Conservation (phyloP, 2,113 vertebrate genomes). For the Rhabdomys dilectus region DNA sequence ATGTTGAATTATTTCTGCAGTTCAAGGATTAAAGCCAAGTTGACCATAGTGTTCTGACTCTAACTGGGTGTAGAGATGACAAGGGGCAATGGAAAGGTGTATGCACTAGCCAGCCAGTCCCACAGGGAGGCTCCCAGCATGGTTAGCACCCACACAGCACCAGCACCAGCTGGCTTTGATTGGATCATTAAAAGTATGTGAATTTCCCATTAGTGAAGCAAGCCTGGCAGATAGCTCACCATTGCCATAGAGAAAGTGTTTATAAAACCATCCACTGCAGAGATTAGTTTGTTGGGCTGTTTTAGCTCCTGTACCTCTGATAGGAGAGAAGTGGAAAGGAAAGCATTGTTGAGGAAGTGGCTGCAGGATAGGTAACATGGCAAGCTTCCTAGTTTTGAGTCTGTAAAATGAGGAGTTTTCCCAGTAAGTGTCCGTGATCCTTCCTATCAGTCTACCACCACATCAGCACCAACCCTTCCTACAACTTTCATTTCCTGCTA, state of each 20-base stretch:
- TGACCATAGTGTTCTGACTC: neutral
- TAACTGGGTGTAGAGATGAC: neutral
- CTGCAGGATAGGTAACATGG: neutral
- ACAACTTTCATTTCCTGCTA: neutral
- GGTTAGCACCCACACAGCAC: neutral
- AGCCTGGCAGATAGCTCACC: neutral
- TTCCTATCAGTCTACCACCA: neutral
- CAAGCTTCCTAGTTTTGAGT: neutral
- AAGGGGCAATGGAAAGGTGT: neutral
- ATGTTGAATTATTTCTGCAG: neutral
- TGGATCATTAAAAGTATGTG: neutral
- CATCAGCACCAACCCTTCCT: neutral
- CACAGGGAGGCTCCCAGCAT: neutral
- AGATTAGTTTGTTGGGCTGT: neutral
- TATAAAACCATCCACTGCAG: neutral
- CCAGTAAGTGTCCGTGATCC: neutral
- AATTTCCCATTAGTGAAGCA: accelerated
- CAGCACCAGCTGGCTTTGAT: neutral
- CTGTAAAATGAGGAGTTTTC: neutral
- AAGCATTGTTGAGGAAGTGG: neutral
- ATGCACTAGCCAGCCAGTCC: neutral
- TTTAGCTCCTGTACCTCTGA: neutral
- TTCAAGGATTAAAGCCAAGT: neutral
- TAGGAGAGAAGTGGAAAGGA: neutral
- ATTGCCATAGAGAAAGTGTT: neutral